Conservation (phyloP, 2,113 vertebrate genomes). For the Capreolus pygargus region DNA sequence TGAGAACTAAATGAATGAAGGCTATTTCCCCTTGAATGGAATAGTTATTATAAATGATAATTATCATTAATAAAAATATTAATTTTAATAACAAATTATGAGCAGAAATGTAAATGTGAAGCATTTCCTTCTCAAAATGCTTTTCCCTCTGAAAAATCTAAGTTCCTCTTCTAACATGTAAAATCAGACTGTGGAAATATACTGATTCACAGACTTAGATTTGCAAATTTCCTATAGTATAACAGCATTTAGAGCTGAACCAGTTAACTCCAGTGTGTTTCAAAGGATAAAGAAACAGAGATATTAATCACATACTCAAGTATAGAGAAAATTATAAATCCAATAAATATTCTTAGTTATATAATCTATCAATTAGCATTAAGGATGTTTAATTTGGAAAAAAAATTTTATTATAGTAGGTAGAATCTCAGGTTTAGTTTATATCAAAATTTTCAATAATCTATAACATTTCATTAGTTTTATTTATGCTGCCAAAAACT, state of each 20-base stretch:
- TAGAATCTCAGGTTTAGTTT: background rate
- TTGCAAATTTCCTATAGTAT: background rate
- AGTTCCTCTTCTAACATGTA: background rate
- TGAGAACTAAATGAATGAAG: background rate
- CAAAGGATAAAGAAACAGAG: background rate
- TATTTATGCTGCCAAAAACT: background rate
- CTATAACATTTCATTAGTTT: background rate
- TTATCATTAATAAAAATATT: background rate
- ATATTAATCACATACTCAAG: background rate
- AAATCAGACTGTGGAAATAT: background rate
- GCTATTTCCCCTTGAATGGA: background rate
- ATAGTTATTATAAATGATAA: background rate
- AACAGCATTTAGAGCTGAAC: background rate
- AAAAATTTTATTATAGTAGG: background rate
- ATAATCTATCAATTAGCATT: background rate
- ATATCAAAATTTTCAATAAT: background rate
- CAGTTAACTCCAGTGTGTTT: constrained; percentile 20
- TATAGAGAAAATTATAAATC: constrained; percentile 10
- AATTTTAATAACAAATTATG: background rate
- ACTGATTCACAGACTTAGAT: background rate
- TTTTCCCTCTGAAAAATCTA: background rate
- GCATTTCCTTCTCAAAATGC: background rate
- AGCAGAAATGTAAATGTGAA: background rate
- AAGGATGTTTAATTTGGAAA: constrained; percentile 28
- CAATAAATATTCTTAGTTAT: constrained; percentile 6